These are phyloP conservation scores for Thamnophis sirtalis DNA, from an alignment of 2,113 vertebrate species.

Conservation along the genomic window DNA sequence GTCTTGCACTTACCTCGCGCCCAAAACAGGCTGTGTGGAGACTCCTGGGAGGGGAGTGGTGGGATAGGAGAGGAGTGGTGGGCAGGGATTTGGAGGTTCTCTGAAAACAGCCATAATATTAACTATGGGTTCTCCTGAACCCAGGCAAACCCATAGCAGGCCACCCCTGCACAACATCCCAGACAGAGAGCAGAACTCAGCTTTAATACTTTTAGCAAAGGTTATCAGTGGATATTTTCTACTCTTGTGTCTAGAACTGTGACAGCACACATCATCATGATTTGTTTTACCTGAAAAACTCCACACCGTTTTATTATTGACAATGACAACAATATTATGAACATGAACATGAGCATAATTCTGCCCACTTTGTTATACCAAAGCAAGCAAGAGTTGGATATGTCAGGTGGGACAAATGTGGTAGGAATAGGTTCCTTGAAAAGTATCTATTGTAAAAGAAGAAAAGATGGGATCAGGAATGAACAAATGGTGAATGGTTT, in stretches of 20 bases:
- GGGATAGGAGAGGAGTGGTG: too few relatives aligned
- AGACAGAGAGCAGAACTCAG: neutral
- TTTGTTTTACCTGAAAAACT: neutral
- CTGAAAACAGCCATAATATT: too few relatives aligned
- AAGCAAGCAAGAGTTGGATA: neutral
- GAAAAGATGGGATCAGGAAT: neutral
- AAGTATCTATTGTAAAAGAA: neutral
- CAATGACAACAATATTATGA: neutral
- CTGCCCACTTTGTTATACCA: neutral
- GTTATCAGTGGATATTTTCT: neutral
- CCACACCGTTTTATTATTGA: fast-evolving
- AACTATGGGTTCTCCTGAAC: too few relatives aligned
- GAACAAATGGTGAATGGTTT: neutral
- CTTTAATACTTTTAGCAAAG: neutral
- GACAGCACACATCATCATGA: neutral
- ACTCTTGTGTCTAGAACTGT: neutral
- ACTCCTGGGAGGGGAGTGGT: too few relatives aligned
- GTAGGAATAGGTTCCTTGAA: neutral
- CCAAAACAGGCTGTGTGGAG: too few relatives aligned
- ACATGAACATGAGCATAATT: neutral
- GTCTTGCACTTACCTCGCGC: too few relatives aligned
- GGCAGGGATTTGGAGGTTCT: too few relatives aligned
- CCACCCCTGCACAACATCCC: too few relatives aligned
- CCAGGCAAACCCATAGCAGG: too few relatives aligned
- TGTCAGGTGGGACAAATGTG: neutral